Base-by-base conservation (phyloP, 2,113 vertebrate genomes). In the Ancistrus triradiatus region DNA sequence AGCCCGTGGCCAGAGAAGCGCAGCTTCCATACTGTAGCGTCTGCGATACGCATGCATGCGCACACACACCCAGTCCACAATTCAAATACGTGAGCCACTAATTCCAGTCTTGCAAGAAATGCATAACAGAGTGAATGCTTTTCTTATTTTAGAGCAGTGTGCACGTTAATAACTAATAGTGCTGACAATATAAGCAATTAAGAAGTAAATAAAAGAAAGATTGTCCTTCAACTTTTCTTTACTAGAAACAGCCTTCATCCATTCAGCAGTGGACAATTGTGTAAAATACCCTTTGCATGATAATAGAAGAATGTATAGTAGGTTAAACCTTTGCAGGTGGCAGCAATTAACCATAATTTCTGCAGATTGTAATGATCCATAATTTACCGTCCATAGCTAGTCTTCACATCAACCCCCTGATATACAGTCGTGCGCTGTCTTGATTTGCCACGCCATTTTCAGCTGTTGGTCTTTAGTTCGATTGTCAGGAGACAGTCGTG, bases 321-420 rank as follows among this genome's bases (percentile, higher is more conserved):
- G 82, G 85, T 85, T 86, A 85, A 84, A 86, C 82, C 85, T 74
- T 77, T 82, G 83, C 90, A 92, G 90, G 82, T 90, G 84, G 83
- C 86, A 81, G 88, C 90, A 91, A 88, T 87, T 90, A 90, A 85
- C 76, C 87, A 78, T 31, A 66, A 86, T 92, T 88, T 90, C 81
- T 86, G 86, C 82, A 79, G 73, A 82, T 80, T 83, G 74, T 80
- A 89, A 86, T 83, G 84, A 85, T 87, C 83, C 81, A 59, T 71
- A 86, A 87, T 90, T 90, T 85, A 85, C 85, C 79, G 83, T 74
- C 73, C 70, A 67, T 70, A 72, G 71, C 78, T 69, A 63, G 57
- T 73, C 79, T 79, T 77, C 76, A 67, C 69, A 74, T 66, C 63
- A 62, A 60, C 68, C 60, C 48, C 60, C 44, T 46, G 59, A 59